These are phyloP conservation scores for Dreissena polymorpha DNA, from an alignment of 1,140 invertebrate genomes.

Conservation along the genomic window DNA sequence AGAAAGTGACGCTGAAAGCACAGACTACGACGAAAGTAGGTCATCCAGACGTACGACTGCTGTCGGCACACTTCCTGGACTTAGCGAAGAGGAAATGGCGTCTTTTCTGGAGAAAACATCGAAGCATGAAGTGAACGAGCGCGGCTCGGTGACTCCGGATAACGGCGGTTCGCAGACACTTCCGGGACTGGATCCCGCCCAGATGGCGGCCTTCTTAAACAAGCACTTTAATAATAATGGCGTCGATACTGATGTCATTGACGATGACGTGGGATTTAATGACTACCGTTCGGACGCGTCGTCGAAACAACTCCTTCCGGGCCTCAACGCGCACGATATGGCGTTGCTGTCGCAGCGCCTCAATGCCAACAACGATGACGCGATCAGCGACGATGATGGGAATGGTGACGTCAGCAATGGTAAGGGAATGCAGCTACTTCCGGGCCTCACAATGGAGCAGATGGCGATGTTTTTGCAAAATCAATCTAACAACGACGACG, in stretches of 20 bases:
- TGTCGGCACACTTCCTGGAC: constrained; percentile 20
- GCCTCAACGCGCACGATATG: constrained; percentile 8
- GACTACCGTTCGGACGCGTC: neutral
- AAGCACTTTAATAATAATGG: constrained; percentile 10
- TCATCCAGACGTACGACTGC: neutral
- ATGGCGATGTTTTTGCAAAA: constrained; percentile 31
- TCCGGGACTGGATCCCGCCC: constrained; percentile 14
- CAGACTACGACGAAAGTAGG: neutral
- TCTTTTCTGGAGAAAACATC: constrained; percentile 22
- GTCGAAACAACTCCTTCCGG: neutral
- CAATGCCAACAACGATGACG: neutral
- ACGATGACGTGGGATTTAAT: neutral
- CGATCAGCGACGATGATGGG: neutral
- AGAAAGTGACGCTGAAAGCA: constrained; percentile 1
- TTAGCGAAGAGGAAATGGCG: constrained; percentile 33
- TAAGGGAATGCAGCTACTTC: neutral
- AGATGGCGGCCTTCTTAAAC: constrained; percentile 31
- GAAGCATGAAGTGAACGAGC: neutral
- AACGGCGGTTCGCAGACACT: neutral
- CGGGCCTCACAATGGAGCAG: constrained; percentile 20
- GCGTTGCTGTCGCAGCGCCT: neutral
- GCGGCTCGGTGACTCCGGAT: neutral
- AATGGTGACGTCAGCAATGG: neutral
- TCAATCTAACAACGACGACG: neutral
- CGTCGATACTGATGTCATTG: neutral